Evolutionary conservation across 2,797 vertebrate genomes (phyloP).

Genomic region (Linurgus olivaceus): DNA sequence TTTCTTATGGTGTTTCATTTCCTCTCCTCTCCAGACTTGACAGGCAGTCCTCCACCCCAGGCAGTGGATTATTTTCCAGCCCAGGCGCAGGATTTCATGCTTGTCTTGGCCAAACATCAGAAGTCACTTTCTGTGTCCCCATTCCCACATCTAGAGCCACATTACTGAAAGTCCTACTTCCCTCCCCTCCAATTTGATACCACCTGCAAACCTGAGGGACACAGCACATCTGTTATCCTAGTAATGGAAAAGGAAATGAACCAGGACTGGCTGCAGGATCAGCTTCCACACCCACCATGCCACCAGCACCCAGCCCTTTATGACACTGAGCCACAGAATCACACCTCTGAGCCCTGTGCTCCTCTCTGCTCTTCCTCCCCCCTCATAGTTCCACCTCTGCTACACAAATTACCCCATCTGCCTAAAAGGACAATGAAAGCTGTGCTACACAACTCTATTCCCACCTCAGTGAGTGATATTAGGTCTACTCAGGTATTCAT

Average conservation of each 20-base stretch:
- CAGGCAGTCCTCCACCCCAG: neutral
- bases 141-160: neutral
- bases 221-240: neutral
- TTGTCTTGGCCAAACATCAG: neutral
- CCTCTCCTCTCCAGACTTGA: neutral
- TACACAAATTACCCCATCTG: neutral
- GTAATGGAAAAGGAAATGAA: neutral
- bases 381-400: rapidly evolving
- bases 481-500: neutral
- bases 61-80: neutral
- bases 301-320: neutral
- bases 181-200: neutral
- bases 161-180: neutral
- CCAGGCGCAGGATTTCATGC: neutral
- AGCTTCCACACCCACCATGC: neutral
- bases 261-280: neutral
- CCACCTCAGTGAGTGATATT: neutral
- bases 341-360: neutral
- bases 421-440: neutral
- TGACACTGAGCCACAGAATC: neutral
- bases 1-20: neutral
- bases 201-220: neutral
- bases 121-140: neutral
- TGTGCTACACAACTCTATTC: neutral
- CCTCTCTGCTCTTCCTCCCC: neutral